A percentile compares a stretch with the other conserved stretches of the same genome.
These are phyloP conservation scores for Rhinoraja longicauda DNA, from an alignment of 2,797 vertebrate species.

Conservation along the genomic window DNA sequence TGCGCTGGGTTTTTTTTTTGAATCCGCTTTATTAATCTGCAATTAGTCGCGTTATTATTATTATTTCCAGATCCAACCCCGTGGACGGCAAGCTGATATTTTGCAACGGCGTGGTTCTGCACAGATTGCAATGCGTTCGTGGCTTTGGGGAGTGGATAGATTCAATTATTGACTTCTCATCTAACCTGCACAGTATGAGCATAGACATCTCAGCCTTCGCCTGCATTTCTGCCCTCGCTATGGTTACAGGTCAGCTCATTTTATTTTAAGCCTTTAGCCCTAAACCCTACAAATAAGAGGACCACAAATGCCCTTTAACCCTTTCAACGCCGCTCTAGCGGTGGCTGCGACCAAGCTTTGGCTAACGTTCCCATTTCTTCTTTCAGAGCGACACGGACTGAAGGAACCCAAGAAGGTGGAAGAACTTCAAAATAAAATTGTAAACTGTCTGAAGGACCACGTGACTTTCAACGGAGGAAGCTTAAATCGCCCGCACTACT, in stretches of 20 bases:
- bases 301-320: not conserved
- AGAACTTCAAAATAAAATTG: slow-evolving; percentile 97
- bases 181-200: slow-evolving; percentile 97
- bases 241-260: slow-evolving; percentile 88
- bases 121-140: slow-evolving; percentile 94
- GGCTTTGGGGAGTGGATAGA: slow-evolving; percentile 99
- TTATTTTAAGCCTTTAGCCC: slow-evolving; percentile 33
- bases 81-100: slow-evolving; percentile 98
- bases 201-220: slow-evolving; percentile 96
- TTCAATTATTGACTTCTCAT: slow-evolving; percentile 94
- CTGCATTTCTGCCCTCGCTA: slow-evolving; percentile 94
- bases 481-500: slow-evolving; percentile 90
- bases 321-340: not conserved
- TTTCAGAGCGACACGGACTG: slow-evolving; percentile 90
- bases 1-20: no score
- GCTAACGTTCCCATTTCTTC: slow-evolving; percentile 33
- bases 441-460: slow-evolving; percentile 98
- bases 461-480: slow-evolving; percentile 94
- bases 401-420: slow-evolving; percentile 97
- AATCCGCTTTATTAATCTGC: slow-evolving; percentile 72
- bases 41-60: slow-evolving; percentile 72
- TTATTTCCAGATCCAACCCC: slow-evolving; percentile 90
- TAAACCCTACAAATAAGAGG: not conserved
- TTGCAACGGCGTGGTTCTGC: slow-evolving; percentile 93
- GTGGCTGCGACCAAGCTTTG: not conserved